Evolutionary conservation across 2,888 invertebrate species (phyloP).

Genomic region (Crocallis elinguaria): DNA sequence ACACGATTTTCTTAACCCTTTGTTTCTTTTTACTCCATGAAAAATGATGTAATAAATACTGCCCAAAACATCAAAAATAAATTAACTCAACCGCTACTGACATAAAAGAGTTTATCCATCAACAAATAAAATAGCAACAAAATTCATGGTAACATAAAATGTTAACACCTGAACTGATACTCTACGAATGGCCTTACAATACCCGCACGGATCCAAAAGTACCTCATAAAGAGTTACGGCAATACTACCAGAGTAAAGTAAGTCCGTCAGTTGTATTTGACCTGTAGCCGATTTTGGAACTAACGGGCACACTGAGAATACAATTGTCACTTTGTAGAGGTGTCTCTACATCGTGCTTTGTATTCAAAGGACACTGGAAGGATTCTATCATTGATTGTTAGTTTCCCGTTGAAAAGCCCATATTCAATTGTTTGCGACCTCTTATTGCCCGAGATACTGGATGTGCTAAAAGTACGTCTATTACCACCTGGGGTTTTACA

Average conservation of each 20-base stretch:
- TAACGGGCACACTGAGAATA: background rate
- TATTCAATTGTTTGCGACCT: slow-evolving; percentile 30
- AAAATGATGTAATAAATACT: no score
- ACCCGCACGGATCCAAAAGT: slow-evolving; percentile 6
- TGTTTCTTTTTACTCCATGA: no score
- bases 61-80: no score
- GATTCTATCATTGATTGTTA: slow-evolving; percentile 45
- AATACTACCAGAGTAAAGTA: background rate
- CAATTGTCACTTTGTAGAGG: background rate
- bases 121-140: slow-evolving; percentile 19
- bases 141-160: slow-evolving; percentile 19
- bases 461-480: slow-evolving; percentile 43
- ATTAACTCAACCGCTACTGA: slow-evolving; percentile 12
- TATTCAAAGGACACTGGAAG: slow-evolving; percentile 40
- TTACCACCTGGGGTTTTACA: slow-evolving; percentile 53
- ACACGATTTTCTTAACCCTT: no score
- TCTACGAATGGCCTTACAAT: slow-evolving; percentile 13
- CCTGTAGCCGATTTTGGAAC: background rate
- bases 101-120: slow-evolving; percentile 21
- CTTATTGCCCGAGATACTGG: slow-evolving; percentile 32
- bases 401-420: slow-evolving; percentile 26
- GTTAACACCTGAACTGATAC: slow-evolving; percentile 12
- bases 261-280: background rate
- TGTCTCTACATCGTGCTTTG: no score
- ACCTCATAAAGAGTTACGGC: slow-evolving; percentile 8